Conservation (phyloP, 2,113 vertebrate genomes). For the Eptesicus fuscus region DNA sequence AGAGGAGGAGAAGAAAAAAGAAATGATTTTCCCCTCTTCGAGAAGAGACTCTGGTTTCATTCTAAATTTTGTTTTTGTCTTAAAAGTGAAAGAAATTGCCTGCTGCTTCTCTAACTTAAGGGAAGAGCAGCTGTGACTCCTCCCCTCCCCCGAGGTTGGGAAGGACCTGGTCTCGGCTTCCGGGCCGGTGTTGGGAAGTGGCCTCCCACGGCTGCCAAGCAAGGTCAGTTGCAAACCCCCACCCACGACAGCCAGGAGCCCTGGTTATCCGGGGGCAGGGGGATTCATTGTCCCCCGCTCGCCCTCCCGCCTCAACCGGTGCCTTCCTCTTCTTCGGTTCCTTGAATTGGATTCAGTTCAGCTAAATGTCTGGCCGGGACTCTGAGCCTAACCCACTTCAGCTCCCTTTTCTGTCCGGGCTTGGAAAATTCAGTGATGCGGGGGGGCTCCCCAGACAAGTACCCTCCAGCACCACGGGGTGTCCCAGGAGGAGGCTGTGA, state of each 20-base stretch:
- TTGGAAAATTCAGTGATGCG: not conserved
- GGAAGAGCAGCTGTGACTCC: not conserved
- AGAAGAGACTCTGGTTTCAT: slow-evolving; percentile 25
- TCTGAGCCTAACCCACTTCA: accelerated
- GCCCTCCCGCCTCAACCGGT: accelerated
- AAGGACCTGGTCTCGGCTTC: not conserved
- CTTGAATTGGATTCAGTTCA: not conserved
- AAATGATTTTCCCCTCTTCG: not conserved
- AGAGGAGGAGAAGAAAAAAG: not conserved
- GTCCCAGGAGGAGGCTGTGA: not conserved
- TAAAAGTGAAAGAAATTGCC: not conserved
- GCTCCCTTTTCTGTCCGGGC: not conserved
- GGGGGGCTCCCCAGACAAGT: not conserved
- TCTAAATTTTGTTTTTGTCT: slow-evolving; percentile 31
- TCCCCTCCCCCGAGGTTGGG: accelerated
- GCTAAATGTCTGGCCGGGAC: accelerated
- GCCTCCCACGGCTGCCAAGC: not conserved
- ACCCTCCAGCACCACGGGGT: not conserved
- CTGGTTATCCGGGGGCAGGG: not conserved
- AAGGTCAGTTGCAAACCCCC: slow-evolving; percentile 37
- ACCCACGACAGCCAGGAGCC: not conserved
- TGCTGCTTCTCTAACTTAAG: not conserved
- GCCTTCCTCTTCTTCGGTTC: not conserved
- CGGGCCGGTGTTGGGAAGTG: not conserved
- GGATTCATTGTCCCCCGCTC: not conserved